phyloP scores from a whole-genome alignment of 2,113 vertebrate genomes.

The Nesogale talazaci region DNA sequence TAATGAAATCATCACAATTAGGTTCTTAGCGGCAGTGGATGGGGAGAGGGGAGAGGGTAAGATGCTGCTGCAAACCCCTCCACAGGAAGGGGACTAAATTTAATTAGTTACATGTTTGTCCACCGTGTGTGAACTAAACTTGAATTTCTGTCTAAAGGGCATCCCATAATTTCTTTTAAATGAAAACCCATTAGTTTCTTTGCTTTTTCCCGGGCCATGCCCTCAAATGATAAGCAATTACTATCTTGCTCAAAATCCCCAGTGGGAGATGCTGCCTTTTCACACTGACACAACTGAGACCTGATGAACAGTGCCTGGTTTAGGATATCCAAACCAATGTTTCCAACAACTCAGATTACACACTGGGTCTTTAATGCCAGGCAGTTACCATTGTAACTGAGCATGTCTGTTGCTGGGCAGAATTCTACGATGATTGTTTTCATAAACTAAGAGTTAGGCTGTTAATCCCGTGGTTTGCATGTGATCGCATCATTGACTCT shows the following conservation, averaged over 20 bases:
- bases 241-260: constrained; percentile 16
- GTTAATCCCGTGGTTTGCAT: neutral
- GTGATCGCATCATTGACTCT: neutral
- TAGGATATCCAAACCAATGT: constrained; percentile 26
- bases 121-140: constrained; percentile 32
- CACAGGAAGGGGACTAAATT: constrained; percentile 32
- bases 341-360: neutral
- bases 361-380: neutral
- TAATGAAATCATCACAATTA: constrained; percentile 48
- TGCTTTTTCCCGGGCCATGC: neutral
- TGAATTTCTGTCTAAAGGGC: neutral
- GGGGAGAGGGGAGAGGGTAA: too few relatives aligned
- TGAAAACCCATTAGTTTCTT: too few relatives aligned
- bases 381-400: neutral
- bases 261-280: neutral
- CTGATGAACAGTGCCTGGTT: constrained; percentile 46
- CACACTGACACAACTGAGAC: constrained; percentile 39
- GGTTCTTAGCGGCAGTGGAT: constrained; percentile 23
- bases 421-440: neutral
- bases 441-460: constrained; percentile 8
- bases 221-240: neutral
- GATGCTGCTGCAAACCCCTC: constrained; percentile 2
- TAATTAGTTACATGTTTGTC: constrained; percentile 44
- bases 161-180: neutral
- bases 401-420: constrained; percentile 15